phyloP scores from a whole-genome alignment of 2,797 vertebrate genomes.

The Diplodus puntazzo region DNA sequence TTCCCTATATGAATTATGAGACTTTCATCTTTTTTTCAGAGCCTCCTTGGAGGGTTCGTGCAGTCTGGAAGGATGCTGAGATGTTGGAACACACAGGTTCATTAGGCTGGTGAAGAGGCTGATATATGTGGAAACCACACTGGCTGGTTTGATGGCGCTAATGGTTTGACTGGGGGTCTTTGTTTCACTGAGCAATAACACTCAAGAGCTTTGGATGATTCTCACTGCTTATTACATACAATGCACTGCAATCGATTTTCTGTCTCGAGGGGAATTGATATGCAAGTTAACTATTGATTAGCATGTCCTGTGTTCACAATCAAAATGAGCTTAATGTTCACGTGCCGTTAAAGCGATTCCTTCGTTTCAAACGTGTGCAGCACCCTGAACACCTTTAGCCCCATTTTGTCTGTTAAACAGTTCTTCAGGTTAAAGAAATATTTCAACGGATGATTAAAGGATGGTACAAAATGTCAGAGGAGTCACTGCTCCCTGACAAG shows the following conservation, averaged over 20 bases:
- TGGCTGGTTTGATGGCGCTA: constrained; percentile 1
- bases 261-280: constrained; percentile 17
- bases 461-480: too few species aligned
- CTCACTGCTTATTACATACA: background rate
- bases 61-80: background rate
- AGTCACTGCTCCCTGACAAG: too few species aligned
- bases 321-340: background rate
- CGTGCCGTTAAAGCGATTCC: too few species aligned
- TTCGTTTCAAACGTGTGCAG: background rate
- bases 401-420: background rate
- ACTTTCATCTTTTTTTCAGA: constrained; percentile 21
- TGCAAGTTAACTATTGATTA: constrained; percentile 35
- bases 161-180: constrained; percentile 1
- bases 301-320: background rate
- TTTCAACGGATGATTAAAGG: too few species aligned
- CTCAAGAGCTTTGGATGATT: constrained; percentile 12
- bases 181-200: background rate
- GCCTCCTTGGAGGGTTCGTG: constrained; percentile 2
- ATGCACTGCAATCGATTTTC: constrained; percentile 1
- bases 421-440: background rate
- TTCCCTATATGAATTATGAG: constrained; percentile 22
- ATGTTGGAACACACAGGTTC: background rate
- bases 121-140: constrained; percentile 1
- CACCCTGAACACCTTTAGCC: background rate
- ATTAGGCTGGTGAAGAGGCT: background rate